Evolutionary conservation across 2,888 invertebrate species (phyloP).

Genomic region (Melieria picta): DNA sequence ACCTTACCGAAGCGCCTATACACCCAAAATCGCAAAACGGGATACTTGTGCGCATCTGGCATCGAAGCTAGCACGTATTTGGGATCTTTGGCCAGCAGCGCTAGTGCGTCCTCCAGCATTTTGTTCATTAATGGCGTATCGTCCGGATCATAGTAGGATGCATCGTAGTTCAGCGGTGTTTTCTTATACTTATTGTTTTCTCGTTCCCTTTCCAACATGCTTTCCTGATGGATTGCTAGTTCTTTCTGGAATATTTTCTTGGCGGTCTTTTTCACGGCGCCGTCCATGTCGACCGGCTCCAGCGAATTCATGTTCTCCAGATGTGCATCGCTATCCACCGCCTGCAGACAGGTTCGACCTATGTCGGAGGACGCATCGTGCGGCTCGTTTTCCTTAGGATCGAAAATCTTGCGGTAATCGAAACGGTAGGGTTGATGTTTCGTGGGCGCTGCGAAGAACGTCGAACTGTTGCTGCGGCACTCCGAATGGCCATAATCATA

Average conservation of each 20-base stretch:
- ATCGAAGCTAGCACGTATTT: slow-evolving; percentile 57
- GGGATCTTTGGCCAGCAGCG: slow-evolving; percentile 47
- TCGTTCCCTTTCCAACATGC: neutral
- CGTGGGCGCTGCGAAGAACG: slow-evolving; percentile 17
- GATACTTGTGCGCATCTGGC: slow-evolving; percentile 55
- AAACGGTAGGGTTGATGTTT: slow-evolving; percentile 15
- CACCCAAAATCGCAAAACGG: slow-evolving; percentile 55
- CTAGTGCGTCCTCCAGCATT: slow-evolving; percentile 52
- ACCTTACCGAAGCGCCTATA: slow-evolving; percentile 54
- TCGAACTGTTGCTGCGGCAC: neutral
- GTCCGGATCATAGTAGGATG: slow-evolving; percentile 46
- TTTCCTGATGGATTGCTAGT: neutral
- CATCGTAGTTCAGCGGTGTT: neutral
- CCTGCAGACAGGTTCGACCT: neutral
- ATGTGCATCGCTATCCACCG: neutral
- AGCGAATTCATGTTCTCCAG: neutral
- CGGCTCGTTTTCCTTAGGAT: slow-evolving; percentile 30
- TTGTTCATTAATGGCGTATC: slow-evolving; percentile 49
- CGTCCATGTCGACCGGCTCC: slow-evolving; percentile 3
- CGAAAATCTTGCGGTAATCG: slow-evolving; percentile 38
- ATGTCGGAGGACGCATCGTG: slow-evolving; percentile 25
- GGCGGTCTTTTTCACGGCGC: slow-evolving; percentile 1
- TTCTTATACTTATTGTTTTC: neutral
- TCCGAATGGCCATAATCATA: slow-evolving; percentile 26
- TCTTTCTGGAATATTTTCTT: neutral